phyloP scores from a whole-genome alignment of 2,113 vertebrate species.

The Phasianus colchicus region DNA sequence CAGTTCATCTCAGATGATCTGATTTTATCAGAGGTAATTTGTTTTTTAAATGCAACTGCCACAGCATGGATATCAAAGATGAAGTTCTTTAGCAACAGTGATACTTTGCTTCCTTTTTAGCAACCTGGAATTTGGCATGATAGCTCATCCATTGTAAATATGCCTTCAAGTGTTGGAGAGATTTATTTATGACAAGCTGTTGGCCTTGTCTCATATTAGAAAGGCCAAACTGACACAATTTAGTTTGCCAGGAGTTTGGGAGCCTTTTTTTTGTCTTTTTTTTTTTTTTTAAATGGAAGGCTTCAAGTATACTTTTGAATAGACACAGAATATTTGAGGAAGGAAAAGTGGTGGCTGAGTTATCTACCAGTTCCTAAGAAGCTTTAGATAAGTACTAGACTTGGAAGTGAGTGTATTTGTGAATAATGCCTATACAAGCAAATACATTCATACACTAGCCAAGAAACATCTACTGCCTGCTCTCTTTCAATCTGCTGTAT shows the following conservation, averaged over 20 bases:
- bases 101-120: not conserved
- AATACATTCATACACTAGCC: not conserved
- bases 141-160: not conserved
- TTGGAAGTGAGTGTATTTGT: not conserved
- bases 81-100: not conserved
- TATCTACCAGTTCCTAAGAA: not conserved
- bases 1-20: not conserved
- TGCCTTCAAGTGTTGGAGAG: not conserved
- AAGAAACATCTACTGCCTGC: not conserved
- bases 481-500: not conserved
- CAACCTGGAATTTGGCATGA: not conserved
- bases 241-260: not conserved
- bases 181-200: not conserved
- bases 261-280: not conserved
- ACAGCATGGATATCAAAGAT: not conserved
- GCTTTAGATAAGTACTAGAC: not conserved
- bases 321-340: not conserved
- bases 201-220: not conserved
- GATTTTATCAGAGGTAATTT: not conserved
- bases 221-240: not conserved
- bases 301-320: not conserved
- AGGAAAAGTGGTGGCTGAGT: not conserved
- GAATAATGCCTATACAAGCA: not conserved
- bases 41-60: not conserved
- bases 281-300: not conserved